Percentiles rank a stretch among this genome's conserved stretches.
Evolutionary conservation across 2,113 vertebrate species (phyloP).

Genomic region (Pelecanus crispus): DNA sequence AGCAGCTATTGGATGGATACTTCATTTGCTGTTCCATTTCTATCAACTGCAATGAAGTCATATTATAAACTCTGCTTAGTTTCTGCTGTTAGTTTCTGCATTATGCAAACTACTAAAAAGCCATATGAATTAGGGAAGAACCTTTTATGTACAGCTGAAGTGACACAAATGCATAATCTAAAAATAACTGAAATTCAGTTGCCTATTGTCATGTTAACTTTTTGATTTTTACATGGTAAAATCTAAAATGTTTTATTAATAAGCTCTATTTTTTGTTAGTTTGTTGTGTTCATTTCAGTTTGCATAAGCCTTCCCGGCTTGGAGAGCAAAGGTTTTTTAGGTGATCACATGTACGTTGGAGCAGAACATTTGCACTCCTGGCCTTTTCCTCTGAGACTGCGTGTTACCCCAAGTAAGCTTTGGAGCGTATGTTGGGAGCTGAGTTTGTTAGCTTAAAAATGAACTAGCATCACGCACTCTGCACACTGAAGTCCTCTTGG

Average conservation of each 20-base stretch:
- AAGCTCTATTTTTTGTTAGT: background rate
- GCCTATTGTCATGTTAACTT: slow-evolving; percentile 20
- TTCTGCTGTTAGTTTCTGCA: slow-evolving; percentile 5
- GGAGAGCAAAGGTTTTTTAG: background rate
- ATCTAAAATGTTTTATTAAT: slow-evolving; percentile 33
- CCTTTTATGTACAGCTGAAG: slow-evolving; percentile 31
- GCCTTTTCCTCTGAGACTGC: background rate
- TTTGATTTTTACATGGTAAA: background rate
- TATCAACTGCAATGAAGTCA: slow-evolving; percentile 2
- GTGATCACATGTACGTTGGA: background rate
- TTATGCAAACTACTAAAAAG: slow-evolving; percentile 47
- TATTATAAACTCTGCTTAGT: background rate
- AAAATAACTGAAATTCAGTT: slow-evolving; percentile 34
- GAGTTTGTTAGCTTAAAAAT: background rate
- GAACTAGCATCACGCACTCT: background rate
- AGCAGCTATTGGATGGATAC: slow-evolving; percentile 10
- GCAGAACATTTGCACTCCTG: background rate
- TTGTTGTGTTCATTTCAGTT: background rate
- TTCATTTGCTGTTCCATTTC: background rate
- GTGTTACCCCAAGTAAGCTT: background rate
- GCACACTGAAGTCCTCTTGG: background rate
- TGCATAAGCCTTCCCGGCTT: background rate
- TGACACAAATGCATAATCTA: slow-evolving; percentile 5
- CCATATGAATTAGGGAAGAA: slow-evolving; percentile 35
- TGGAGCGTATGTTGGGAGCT: background rate